Evolutionary conservation across 2,113 vertebrate genomes (phyloP).

Genomic region (Eurypyga helias): DNA sequence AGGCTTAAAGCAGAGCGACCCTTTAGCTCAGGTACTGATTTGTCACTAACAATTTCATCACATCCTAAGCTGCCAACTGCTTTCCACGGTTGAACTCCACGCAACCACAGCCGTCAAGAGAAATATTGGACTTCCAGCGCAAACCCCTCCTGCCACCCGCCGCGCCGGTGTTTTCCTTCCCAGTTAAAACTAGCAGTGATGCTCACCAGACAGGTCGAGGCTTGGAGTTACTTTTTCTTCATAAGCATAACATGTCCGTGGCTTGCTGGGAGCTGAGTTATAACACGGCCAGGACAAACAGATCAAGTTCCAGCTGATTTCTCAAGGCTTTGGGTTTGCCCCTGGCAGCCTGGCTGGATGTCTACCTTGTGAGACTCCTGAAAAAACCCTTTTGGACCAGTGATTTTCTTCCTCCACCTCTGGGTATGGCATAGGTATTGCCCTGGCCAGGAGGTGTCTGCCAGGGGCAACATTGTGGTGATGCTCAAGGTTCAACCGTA

Average conservation of each 20-base stretch:
- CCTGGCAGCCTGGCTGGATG: not conserved
- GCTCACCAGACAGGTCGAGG: slow-evolving; percentile 33
- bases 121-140: not conserved
- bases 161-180: not conserved
- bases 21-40: not conserved
- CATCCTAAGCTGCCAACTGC: not conserved
- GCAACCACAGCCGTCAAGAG: not conserved
- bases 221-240: not conserved
- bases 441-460: not conserved
- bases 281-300: slow-evolving; percentile 40
- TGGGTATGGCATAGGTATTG: not conserved
- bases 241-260: not conserved
- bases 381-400: not conserved
- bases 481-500: not conserved
- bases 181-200: slow-evolving; percentile 18
- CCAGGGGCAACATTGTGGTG: accelerated
- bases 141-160: not conserved
- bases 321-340: not conserved
- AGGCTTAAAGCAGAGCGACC: not conserved
- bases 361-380: slow-evolving; percentile 9
- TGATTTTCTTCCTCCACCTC: not conserved
- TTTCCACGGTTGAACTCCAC: not conserved
- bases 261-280: slow-evolving; percentile 1
- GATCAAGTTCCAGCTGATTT: slow-evolving; percentile 57
- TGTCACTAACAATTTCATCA: not conserved